Percentiles rank a stretch among this genome's conserved stretches.
phyloP scores from a whole-genome alignment of 2,113 vertebrate species.

The Corythornis madagascariensis region DNA sequence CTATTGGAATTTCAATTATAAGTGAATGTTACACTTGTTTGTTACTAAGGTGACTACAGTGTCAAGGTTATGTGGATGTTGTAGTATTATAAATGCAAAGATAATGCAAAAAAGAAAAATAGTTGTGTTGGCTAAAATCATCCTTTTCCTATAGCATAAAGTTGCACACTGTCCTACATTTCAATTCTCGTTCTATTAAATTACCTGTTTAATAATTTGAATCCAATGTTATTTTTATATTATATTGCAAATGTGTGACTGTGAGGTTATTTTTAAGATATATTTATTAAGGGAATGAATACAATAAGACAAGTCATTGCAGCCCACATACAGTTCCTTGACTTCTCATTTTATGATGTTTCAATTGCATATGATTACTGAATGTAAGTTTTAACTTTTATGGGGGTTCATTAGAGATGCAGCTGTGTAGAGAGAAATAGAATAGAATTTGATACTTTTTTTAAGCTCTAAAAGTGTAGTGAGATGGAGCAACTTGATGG shows the following conservation, averaged over 20 bases:
- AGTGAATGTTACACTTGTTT: slow-evolving; percentile 47
- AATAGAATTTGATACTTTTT: slow-evolving; percentile 15
- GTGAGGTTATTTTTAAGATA: slow-evolving; percentile 70
- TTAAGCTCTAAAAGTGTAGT: slow-evolving; percentile 31
- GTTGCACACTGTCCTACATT: slow-evolving; percentile 40
- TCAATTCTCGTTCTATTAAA: slow-evolving; percentile 58
- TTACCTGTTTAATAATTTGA: slow-evolving; percentile 69
- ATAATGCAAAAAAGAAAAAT: slow-evolving; percentile 48
- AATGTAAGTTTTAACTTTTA: slow-evolving; percentile 67
- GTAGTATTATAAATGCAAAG: slow-evolving; percentile 33
- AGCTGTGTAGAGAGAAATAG: slow-evolving; percentile 60
- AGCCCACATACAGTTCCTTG: slow-evolving; percentile 61
- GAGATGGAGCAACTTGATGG: slow-evolving; percentile 5
- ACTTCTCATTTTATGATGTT: slow-evolving; percentile 67
- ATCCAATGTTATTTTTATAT: slow-evolving; percentile 68
- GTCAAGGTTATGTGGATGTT: slow-evolving; percentile 49
- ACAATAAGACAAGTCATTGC: slow-evolving; percentile 69
- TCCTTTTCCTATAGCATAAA: slow-evolving; percentile 41
- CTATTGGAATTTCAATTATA: slow-evolving; percentile 41
- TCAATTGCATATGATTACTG: slow-evolving; percentile 61
- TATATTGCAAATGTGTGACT: slow-evolving; percentile 54
- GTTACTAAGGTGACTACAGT: slow-evolving; percentile 63
- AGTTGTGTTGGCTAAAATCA: slow-evolving; percentile 48
- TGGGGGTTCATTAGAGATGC: slow-evolving; percentile 44
- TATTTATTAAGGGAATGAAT: slow-evolving; percentile 75